Evolutionary conservation across 2,888 invertebrate species (phyloP), one percentile per base, ranked within the genome.

Genomic region (Scaptomyza flava): DNA sequence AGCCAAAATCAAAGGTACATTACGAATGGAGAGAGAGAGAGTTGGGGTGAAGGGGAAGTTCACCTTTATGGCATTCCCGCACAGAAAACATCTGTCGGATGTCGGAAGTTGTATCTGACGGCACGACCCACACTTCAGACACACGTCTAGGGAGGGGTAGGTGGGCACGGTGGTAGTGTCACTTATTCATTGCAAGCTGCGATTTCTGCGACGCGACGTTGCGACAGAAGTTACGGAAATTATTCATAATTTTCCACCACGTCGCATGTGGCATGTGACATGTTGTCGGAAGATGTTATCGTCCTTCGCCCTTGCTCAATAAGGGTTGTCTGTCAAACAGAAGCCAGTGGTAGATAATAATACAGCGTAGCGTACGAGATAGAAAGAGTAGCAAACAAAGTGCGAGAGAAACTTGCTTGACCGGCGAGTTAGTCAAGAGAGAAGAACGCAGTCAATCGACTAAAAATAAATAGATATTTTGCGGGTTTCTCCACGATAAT

Each of bases 51-150:
- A 31, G 11, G 42, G 27, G 11, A n/a, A 53, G 45, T 20, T 63
- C 30, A 36, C 45, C 56, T 64, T 63, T 60, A 9, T 41, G 14
- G 61, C 72, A 78, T 72, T 74, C 68, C 76, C 62, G 66, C 64
- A 63, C 62, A 46, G 27, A 9, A 23, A 84, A 86, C 85, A 86
- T 86, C 85, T 86, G 85, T 89, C 89, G 89, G 81, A 77, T 88
- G 87, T 75, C 89, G 87, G 85, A 89, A 89, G 85, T 87, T 81
- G 87, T 87, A 81, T 83, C 88, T 87, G 84, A 88, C 87, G 84
- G 85, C 81, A 88, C 89, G 89, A 89, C 84, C 79, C 81, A 65
- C 72, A 78, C 81, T 71, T 65, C 52, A 48, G 72, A 42, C 68
- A 75, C 75, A 53, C 72, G 62, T 63, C 60, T 57, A 38, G 14